Conservation (phyloP, 2,113 vertebrate genomes). For the Campylorhamphus procurvoides region DNA sequence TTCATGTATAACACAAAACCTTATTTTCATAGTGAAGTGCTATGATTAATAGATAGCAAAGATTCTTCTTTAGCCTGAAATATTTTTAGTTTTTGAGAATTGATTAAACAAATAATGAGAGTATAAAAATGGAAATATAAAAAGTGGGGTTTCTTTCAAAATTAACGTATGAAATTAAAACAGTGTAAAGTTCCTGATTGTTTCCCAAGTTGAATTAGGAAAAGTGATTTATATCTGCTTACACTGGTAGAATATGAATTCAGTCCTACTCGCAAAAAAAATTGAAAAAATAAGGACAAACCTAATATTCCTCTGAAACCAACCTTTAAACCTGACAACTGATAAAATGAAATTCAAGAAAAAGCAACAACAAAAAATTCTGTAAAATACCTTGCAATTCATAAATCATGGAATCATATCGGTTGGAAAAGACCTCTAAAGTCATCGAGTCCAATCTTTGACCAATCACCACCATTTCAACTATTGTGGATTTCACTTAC, state of each 20-base stretch:
- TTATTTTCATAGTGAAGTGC: background rate
- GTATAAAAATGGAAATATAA: background rate
- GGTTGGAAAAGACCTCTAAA: background rate
- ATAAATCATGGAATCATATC: background rate
- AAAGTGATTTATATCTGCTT: background rate
- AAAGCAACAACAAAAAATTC: background rate
- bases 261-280: background rate
- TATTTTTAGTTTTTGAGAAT: background rate
- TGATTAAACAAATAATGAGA: background rate
- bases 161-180: background rate
- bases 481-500: background rate
- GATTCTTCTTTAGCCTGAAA: background rate
- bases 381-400: background rate
- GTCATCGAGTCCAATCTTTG: background rate
- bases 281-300: background rate
- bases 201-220: background rate
- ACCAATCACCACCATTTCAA: background rate
- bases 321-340: background rate
- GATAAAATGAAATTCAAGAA: background rate
- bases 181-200: background rate
- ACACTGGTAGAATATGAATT: background rate
- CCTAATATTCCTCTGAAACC: background rate
- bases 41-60: background rate
- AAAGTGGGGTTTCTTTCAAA: background rate
- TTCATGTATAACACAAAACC: background rate